phyloP scores from a whole-genome alignment of 2,888 invertebrate genomes.

The Ischnus inquisitorius region DNA sequence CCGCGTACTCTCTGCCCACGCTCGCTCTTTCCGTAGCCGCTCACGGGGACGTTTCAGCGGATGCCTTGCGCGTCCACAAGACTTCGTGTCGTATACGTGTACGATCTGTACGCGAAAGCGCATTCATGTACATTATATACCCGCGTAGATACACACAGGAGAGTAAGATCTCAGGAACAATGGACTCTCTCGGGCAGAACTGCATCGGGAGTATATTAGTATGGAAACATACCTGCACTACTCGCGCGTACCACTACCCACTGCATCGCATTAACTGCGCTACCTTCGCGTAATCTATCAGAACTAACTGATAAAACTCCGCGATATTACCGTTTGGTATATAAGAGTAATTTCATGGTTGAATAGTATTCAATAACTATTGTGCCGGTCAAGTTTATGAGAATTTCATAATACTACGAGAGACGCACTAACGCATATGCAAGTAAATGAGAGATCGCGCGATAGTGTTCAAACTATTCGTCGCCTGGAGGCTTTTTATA shows the following conservation, averaged over 20 bases:
- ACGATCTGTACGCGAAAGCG: conserved; percentile 13
- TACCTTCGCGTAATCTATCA: conserved; percentile 44
- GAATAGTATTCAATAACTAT: conserved; percentile 61
- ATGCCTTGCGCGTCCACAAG: conserved; percentile 25
- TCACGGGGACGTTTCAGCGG: conserved; percentile 50
- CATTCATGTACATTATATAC: conserved; percentile 27
- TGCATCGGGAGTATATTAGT: conserved; percentile 10
- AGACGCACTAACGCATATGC: background rate
- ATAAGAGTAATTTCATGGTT: conserved; percentile 60
- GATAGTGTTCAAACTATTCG: conserved; percentile 24
- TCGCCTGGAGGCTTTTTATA: conserved; percentile 17
- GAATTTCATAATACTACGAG: conserved; percentile 42
- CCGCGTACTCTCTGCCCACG: conserved; percentile 54
- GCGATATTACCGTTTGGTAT: conserved; percentile 47
- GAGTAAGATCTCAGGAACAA: conserved; percentile 67
- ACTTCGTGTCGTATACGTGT: conserved; percentile 9
- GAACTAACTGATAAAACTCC: conserved; percentile 42
- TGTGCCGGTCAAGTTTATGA: conserved; percentile 61
- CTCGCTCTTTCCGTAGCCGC: conserved; percentile 49
- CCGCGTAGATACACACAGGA: conserved; percentile 33
- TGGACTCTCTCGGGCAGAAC: conserved; percentile 59
- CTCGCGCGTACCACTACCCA: conserved; percentile 11
- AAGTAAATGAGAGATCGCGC: conserved; percentile 18
- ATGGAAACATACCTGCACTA: background rate
- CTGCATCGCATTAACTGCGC: conserved; percentile 9